These are phyloP conservation scores for Bos javanicus DNA, from an alignment of 2,113 vertebrate genomes.

Conservation along the genomic window DNA sequence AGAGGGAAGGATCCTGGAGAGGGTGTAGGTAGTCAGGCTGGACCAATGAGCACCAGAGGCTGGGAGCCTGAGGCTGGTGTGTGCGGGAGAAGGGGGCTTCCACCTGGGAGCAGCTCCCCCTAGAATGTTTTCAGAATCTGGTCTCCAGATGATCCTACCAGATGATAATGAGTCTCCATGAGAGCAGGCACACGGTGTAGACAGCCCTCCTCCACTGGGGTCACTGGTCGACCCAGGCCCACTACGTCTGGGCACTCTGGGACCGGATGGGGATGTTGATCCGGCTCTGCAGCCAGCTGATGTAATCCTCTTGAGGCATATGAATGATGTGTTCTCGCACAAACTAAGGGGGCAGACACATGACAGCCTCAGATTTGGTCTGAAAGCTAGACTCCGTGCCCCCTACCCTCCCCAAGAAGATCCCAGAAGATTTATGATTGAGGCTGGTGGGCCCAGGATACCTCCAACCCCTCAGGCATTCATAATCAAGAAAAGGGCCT, in stretches of 20 bases:
- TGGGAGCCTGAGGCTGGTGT: background rate
- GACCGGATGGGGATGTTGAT: conserved; percentile 36
- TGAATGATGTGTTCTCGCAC: conserved; percentile 81
- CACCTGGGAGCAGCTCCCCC: background rate
- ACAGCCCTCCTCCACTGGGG: background rate
- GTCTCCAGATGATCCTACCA: background rate
- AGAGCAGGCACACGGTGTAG: background rate
- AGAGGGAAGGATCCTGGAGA: background rate
- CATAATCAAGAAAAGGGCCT: background rate
- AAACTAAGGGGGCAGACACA: conserved; percentile 76
- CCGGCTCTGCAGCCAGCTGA: conserved; percentile 76
- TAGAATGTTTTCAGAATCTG: background rate
- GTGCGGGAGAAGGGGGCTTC: too few relatives aligned
- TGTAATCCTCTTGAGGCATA: conserved; percentile 81
- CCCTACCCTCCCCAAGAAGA: background rate
- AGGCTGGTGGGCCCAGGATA: background rate
- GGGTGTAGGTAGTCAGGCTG: background rate
- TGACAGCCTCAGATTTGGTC: background rate
- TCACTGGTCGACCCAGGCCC: background rate
- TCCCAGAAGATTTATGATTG: background rate
- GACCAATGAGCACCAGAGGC: background rate
- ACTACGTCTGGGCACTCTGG: background rate
- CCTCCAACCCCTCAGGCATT: background rate
- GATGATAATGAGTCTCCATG: fast-evolving
- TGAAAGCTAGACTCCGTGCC: background rate